Evolutionary conservation across 2,113 vertebrate species (phyloP), one percentile per base, ranked within the genome.

Genomic region (Clinocottus analis): DNA sequence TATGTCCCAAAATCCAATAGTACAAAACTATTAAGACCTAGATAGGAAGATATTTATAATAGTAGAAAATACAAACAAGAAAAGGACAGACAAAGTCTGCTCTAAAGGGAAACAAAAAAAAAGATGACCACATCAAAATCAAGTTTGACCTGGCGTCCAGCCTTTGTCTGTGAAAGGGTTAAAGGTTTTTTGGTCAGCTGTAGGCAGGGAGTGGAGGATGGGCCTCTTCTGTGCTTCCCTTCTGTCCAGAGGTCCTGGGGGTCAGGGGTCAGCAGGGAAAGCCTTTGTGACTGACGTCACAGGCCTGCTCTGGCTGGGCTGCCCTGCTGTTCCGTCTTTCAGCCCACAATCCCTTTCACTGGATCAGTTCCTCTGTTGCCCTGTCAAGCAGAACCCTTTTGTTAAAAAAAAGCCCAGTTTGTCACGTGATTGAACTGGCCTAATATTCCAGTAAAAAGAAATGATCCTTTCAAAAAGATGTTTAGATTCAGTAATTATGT

Each of bases 261-360:
- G 92, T 94, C 92, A 91, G 79, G 73, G 92, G 92, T 93, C 90
- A 87, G 78, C 81, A 76, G 80, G 85, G 93, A 91, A 87, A 87
- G 89, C 84, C 93, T 93, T 94, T 94, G 92, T 94, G 92, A 90
- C 92, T 94, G 92, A 90, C 92, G 90, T 91, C 90, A 93, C 80
- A 78, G 82, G 66, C 80, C 77, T 81, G 83, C 86, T 77, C 68
- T 65, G 75, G 75, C 86, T 82, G 75, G 85, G 85, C 66, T 25
- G 51, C 74, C 93, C 90, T 90, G 82, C 86, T 90, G 90, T 87
- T 85, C 84, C 72, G 41, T 85, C 86, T 79, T 75, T 82, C 60
- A 79, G 60, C 80, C 84, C 76, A 62, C 77, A 70, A 74, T 79
- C 60, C 84, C 85, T 89, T 91, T 93, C 89, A 91, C 79, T 77